These are phyloP conservation scores for Porites cylindrica DNA, from an alignment of 92 coral and sea anemone species.

Conservation along the genomic window DNA sequence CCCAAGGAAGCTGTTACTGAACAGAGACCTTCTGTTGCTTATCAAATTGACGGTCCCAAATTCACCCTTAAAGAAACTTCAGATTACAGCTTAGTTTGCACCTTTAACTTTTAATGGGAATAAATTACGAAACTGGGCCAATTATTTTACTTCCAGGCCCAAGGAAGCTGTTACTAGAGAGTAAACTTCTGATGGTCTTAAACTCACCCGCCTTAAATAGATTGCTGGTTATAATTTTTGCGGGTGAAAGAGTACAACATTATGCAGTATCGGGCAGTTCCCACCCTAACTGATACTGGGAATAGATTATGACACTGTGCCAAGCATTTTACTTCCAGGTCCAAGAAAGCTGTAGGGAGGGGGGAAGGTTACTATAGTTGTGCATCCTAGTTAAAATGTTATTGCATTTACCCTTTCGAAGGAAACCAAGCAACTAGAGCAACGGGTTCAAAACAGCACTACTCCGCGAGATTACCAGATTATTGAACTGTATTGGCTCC, in stretches of 20 bases:
- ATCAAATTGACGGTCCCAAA: no score
- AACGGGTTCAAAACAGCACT: no score
- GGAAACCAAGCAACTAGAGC: no score
- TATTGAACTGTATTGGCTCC: no score
- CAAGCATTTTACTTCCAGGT: conserved; percentile 33
- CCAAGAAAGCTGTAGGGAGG: background rate
- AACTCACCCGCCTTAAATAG: no score
- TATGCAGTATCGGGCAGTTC: no score
- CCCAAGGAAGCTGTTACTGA: background rate
- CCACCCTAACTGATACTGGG: background rate
- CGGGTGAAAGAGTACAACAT: background rate
- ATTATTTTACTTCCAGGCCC: conserved; percentile 16
- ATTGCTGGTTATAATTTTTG: no score
- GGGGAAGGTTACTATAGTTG: background rate
- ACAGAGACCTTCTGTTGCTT: background rate
- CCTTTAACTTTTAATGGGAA: background rate
- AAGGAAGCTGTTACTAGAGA: background rate
- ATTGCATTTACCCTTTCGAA: no score
- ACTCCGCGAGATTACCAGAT: no score
- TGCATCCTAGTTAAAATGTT: background rate
- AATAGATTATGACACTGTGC: background rate
- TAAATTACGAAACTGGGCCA: background rate
- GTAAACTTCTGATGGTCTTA: no score
- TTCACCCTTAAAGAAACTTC: no score
- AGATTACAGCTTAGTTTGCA: background rate